Evolutionary conservation across 2,113 vertebrate genomes (phyloP).

Genomic region (Pygoscelis antarcticus): DNA sequence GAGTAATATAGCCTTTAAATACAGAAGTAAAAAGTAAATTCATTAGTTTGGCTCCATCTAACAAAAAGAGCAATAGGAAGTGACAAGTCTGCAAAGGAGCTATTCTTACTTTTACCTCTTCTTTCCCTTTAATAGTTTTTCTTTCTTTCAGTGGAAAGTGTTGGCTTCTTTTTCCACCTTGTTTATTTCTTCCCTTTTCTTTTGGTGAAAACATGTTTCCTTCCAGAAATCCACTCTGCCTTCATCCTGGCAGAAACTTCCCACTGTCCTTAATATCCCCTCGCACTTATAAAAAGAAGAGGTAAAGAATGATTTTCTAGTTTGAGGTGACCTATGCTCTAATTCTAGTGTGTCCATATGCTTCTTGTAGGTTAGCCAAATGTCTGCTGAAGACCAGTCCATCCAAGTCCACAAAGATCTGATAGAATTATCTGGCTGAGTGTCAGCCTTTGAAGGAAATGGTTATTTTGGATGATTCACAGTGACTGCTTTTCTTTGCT

Average conservation of each 20-base stretch:
- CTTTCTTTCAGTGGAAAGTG: slow-evolving; percentile 15
- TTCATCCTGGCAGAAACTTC: neutral
- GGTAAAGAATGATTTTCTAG: neutral
- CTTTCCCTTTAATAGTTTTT: neutral
- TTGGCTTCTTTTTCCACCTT: slow-evolving; percentile 7
- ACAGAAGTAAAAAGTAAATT: neutral
- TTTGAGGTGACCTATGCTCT: neutral
- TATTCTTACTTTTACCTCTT: neutral
- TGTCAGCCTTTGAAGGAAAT: slow-evolving; percentile 52
- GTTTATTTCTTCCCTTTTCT: slow-evolving; percentile 30
- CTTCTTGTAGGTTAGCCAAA: neutral
- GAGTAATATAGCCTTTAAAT: neutral
- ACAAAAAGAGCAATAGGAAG: neutral
- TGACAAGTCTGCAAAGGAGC: neutral
- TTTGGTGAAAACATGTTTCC: slow-evolving; percentile 27
- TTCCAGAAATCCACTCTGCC: slow-evolving; percentile 16
- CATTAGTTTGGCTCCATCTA: neutral
- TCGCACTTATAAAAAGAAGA: neutral
- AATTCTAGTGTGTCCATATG: neutral
- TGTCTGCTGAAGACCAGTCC: neutral
- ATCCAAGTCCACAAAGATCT: slow-evolving; percentile 6
- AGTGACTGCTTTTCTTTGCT: slow-evolving; percentile 43
- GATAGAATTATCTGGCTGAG: slow-evolving; percentile 28
- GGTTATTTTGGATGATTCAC: slow-evolving; percentile 54
- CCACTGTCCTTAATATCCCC: slow-evolving; percentile 16